phyloP scores from a whole-genome alignment of 2,888 invertebrate species.

The Vesta saturnalis region DNA sequence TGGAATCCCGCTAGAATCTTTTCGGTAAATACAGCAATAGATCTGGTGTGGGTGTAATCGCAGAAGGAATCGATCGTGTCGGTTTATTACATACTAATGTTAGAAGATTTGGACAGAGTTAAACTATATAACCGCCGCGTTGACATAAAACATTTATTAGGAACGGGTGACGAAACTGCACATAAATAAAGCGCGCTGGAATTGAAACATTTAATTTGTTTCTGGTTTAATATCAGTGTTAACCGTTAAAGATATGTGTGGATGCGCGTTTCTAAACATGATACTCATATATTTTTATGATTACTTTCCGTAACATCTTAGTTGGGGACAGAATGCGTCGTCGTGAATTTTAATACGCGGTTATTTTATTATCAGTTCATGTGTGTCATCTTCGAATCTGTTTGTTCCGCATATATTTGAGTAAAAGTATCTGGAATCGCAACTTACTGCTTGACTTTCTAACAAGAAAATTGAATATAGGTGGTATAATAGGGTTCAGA shows the following conservation, averaged over 20 bases:
- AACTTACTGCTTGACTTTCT: slow-evolving; percentile 21
- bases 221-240: slow-evolving; percentile 48
- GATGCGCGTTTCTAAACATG: slow-evolving; percentile 38
- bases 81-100: slow-evolving; percentile 24
- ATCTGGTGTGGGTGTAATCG: background rate
- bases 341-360: slow-evolving; percentile 42
- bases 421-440: background rate
- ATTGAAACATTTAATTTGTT: slow-evolving; percentile 52
- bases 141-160: slow-evolving; percentile 49
- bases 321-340: slow-evolving; percentile 37
- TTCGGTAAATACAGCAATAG: no score
- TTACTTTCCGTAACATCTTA: slow-evolving; percentile 34
- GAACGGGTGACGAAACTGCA: slow-evolving; percentile 45
- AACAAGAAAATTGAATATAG: slow-evolving; percentile 42
- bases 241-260: slow-evolving; percentile 46
- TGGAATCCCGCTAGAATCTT: no score
- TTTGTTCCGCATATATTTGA: slow-evolving; percentile 17
- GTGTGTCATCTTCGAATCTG: slow-evolving; percentile 19
- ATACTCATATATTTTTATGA: slow-evolving; percentile 40
- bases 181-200: slow-evolving; percentile 48
- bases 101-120: slow-evolving; percentile 33
- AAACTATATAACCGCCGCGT: slow-evolving; percentile 41
- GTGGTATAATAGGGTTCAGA: slow-evolving; percentile 47
- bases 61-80: background rate
- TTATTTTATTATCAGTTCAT: slow-evolving; percentile 34